Evolutionary conservation across 2,797 vertebrate genomes (phyloP).

Genomic region (Danio tinwini): DNA sequence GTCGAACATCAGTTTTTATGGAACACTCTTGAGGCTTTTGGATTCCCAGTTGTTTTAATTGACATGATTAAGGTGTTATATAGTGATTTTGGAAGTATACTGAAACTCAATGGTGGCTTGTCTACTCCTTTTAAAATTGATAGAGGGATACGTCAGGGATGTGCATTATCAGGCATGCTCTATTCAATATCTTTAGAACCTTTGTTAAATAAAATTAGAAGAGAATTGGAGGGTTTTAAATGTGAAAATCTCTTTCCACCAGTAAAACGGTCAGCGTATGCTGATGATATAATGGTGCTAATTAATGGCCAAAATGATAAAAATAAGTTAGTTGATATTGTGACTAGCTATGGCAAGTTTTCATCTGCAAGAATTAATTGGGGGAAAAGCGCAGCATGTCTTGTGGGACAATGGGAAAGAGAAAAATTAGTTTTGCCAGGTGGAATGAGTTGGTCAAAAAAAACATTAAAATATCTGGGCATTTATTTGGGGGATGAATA

Average conservation of each 20-base stretch:
- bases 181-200: neutral
- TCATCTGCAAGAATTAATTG: neutral
- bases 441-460: neutral
- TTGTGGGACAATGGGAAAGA: neutral
- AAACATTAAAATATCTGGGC: neutral
- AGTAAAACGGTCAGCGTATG: neutral
- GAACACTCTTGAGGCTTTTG: neutral
- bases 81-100: neutral
- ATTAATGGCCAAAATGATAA: neutral
- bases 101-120: constrained; percentile 1
- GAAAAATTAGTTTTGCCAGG: neutral
- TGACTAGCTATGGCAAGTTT: neutral
- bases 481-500: neutral
- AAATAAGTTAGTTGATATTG: neutral
- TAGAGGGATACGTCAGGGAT: neutral
- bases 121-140: neutral
- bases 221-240: neutral
- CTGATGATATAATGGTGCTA: neutral
- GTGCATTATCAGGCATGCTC: neutral
- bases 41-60: neutral
- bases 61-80: neutral
- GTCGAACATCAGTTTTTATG: neutral
- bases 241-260: neutral
- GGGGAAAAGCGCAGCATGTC: neutral
- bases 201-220: neutral